These are phyloP conservation scores for Argyresthia albistria DNA, from an alignment of 2,888 invertebrate species.

Conservation along the genomic window DNA sequence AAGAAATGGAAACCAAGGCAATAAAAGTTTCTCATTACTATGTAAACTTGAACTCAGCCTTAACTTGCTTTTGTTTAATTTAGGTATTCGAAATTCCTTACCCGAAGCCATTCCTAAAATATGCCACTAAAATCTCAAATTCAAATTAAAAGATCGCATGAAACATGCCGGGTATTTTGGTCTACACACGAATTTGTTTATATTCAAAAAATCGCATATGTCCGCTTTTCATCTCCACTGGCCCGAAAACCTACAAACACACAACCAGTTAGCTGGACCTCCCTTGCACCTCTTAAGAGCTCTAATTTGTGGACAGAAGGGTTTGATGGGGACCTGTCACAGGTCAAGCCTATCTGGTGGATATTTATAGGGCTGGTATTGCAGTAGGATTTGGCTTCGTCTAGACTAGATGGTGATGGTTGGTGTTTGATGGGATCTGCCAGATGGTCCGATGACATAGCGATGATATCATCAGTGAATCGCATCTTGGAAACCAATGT, in stretches of 20 bases:
- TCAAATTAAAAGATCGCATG: not conserved
- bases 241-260: slow-evolving; percentile 36
- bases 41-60: no score
- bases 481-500: no score
- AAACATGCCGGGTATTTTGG: not conserved
- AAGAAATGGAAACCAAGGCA: no score
- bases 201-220: slow-evolving; percentile 25
- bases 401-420: no score
- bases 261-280: slow-evolving; percentile 22
- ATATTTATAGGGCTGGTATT: not conserved
- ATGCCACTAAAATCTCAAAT: no score
- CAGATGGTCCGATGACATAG: no score
- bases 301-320: not conserved
- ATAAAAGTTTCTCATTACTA: no score
- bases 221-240: slow-evolving; percentile 28
- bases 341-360: not conserved
- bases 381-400: not conserved
- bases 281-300: not conserved
- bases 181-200: not conserved
- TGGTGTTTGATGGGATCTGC: no score
- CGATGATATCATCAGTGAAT: no score
- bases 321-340: not conserved
- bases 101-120: no score
- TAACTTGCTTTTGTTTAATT: no score
- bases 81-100: no score